phyloP scores from a whole-genome alignment of 2,797 vertebrate genomes.

The Hipposideros larvatus region DNA sequence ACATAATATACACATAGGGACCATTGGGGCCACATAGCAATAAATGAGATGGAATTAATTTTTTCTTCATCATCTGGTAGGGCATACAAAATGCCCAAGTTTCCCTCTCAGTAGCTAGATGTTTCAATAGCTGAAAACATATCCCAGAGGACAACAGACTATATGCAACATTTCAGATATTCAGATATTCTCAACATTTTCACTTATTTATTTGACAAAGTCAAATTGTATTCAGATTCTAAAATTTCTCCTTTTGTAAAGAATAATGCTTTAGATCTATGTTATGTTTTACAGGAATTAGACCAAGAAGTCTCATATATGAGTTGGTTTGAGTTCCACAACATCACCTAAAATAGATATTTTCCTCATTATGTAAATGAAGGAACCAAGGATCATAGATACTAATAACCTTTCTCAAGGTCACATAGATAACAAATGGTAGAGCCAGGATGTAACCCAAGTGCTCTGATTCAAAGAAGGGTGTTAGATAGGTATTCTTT shows the following conservation, averaged over 20 bases:
- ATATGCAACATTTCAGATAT: constrained; percentile 37
- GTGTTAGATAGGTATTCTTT: not conserved
- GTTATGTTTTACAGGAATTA: not conserved
- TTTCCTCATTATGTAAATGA: not conserved
- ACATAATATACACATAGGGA: not conserved
- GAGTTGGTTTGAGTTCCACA: constrained; percentile 15
- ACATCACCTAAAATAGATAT: not conserved
- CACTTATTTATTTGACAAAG: constrained; percentile 15
- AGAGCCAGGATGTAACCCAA: not conserved
- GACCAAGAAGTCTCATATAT: not conserved
- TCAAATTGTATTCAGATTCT: constrained; percentile 28
- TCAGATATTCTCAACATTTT: not conserved
- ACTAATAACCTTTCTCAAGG: not conserved
- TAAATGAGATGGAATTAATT: not conserved
- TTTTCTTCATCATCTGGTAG: not conserved
- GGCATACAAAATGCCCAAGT: not conserved
- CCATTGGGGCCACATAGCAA: not conserved
- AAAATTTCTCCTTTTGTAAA: constrained; percentile 37
- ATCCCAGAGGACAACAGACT: not conserved
- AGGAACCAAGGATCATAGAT: not conserved
- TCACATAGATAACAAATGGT: not conserved
- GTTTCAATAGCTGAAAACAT: constrained; percentile 5
- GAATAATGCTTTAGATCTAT: not conserved
- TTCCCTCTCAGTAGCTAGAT: not conserved
- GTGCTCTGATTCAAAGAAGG: not conserved